Conservation (phyloP, 2,113 vertebrate species). For the Diglossa brunneiventris region DNA sequence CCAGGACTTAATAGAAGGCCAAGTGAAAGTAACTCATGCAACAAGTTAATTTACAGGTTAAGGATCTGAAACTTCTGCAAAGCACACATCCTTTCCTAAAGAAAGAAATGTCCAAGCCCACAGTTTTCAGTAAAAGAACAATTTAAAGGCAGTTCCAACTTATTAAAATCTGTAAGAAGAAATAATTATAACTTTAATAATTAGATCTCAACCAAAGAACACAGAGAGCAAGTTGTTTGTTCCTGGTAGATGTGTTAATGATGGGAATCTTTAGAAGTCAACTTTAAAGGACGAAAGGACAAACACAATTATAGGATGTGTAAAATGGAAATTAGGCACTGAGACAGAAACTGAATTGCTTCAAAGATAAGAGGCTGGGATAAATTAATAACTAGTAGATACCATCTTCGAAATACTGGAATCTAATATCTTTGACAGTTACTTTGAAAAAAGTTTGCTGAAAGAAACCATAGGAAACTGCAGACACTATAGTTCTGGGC, state of each 20-base stretch:
- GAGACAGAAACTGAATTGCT: not conserved
- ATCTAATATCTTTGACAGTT: not conserved
- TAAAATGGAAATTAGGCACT: conserved; percentile 45
- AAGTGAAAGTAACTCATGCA: not conserved
- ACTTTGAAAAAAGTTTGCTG: not conserved
- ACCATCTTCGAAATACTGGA: not conserved
- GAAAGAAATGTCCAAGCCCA: not conserved
- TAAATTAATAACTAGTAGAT: conserved; percentile 33
- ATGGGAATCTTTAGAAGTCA: conserved; percentile 26
- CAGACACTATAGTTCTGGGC: not conserved
- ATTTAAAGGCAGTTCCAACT: not conserved
- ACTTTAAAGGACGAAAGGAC: conserved; percentile 39
- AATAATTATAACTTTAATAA: conserved; percentile 2
- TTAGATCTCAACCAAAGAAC: not conserved
- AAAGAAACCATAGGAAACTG: not conserved
- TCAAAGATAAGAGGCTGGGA: conserved; percentile 17
- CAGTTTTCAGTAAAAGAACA: not conserved
- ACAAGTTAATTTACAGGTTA: not conserved
- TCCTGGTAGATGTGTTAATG: conserved; percentile 37
- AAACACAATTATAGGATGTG: conserved; percentile 34
- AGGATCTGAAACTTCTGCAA: not conserved
- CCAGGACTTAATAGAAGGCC: not conserved
- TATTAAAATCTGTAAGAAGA: not conserved
- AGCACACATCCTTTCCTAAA: not conserved
- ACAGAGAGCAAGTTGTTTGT: not conserved